A percentile compares a stretch with the other conserved stretches of the same genome.
phyloP scores from a whole-genome alignment of 2,888 invertebrate genomes.

The Orchestes rusci region DNA sequence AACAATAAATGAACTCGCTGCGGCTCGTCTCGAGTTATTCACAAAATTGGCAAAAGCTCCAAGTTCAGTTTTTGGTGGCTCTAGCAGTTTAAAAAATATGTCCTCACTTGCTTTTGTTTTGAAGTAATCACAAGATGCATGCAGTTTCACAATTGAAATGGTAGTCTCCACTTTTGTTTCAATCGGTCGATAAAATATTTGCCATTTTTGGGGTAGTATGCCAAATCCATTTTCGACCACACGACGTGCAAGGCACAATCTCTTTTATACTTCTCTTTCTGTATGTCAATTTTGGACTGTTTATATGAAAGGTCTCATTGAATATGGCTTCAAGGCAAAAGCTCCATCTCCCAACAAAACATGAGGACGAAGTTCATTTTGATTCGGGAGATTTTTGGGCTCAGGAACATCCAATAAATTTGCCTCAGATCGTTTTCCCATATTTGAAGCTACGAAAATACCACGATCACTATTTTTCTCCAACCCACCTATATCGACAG shows the following conservation, averaged over 20 bases:
- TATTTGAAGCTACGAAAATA: constrained; percentile 22
- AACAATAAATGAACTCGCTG: not conserved
- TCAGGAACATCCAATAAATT: constrained; percentile 24
- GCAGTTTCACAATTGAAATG: not conserved
- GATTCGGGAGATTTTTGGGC: constrained; percentile 25
- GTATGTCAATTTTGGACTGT: constrained; percentile 12
- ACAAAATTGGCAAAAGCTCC: not conserved
- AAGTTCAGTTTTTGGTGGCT: not conserved
- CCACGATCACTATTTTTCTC: constrained; percentile 24
- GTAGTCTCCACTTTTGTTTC: constrained; percentile 2
- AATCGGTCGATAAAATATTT: constrained; percentile 1
- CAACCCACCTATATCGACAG: constrained; percentile 17
- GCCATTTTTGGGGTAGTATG: constrained; percentile 4
- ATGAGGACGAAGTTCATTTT: constrained; percentile 18
- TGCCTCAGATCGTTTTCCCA: constrained; percentile 23
- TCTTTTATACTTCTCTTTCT: constrained; percentile 7
- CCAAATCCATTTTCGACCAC: constrained; percentile 5
- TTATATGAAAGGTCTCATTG: constrained; percentile 27
- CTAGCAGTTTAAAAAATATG: not conserved
- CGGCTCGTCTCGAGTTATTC: not conserved
- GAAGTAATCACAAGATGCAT: constrained; percentile 3
- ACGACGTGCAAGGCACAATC: constrained; percentile 1
- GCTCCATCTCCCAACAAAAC: constrained; percentile 29
- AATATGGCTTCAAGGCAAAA: constrained; percentile 24
- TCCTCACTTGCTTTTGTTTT: not conserved